These are phyloP conservation scores for Dione juno DNA, from an alignment of 2,888 invertebrate species.

Conservation along the genomic window DNA sequence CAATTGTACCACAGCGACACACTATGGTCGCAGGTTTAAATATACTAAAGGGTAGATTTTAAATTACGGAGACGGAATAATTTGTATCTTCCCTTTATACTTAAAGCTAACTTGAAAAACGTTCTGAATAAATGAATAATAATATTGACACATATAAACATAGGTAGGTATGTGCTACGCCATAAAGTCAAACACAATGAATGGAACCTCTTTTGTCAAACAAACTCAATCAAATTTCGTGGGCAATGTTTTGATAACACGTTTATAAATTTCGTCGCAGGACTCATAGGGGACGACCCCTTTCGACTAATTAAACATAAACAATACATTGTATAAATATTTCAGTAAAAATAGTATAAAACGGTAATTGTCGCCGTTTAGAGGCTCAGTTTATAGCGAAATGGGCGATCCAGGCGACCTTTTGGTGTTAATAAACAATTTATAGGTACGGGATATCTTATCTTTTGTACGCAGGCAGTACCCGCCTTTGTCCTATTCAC, in stretches of 20 bases:
- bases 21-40: no score
- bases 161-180: no score
- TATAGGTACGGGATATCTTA: conserved; percentile 28
- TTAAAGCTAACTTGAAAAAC: not conserved
- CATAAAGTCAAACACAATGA: not conserved
- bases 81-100: no score
- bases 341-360: conserved; percentile 4
- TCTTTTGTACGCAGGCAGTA: conserved; percentile 31
- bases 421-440: conserved; percentile 29
- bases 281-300: conserved; percentile 8
- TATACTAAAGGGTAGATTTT: no score
- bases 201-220: not conserved
- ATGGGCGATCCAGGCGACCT: conserved; percentile 1
- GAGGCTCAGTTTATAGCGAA: not conserved
- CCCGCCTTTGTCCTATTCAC: conserved; percentile 31
- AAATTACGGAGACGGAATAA: no score
- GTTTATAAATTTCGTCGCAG: conserved; percentile 2
- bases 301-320: conserved; percentile 10
- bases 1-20: no score
- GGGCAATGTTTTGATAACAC: not conserved
- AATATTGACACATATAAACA: not conserved
- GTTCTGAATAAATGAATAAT: not conserved
- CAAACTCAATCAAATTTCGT: conserved; percentile 1
- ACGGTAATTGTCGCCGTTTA: not conserved
- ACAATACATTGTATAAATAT: conserved; percentile 10